Evolutionary conservation across 2,113 vertebrate species (phyloP).

Genomic region (Butastur rufipennis): DNA sequence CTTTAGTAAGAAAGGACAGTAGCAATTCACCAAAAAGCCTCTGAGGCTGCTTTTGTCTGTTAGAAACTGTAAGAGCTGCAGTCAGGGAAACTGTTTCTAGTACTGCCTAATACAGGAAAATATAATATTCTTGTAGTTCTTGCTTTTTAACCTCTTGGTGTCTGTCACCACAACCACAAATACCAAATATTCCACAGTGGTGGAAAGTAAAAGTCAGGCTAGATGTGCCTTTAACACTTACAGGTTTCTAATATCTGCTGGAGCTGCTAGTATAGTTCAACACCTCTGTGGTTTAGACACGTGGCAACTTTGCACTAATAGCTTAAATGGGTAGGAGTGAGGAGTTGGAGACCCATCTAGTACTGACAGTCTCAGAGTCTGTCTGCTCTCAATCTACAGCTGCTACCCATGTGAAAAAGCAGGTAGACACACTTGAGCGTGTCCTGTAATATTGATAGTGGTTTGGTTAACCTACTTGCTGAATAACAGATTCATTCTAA

Average conservation of each 20-base stretch:
- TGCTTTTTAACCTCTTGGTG: neutral
- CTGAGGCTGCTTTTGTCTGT: neutral
- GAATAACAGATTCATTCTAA: neutral
- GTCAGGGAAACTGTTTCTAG: neutral
- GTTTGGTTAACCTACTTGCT: slow-evolving; percentile 24
- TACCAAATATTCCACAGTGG: neutral
- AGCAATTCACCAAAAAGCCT: neutral
- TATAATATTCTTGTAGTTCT: neutral
- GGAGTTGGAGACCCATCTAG: neutral
- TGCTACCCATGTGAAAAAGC: neutral
- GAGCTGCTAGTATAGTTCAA: neutral
- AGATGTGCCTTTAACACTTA: neutral
- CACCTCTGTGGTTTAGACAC: neutral
- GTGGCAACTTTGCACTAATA: neutral
- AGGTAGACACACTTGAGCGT: neutral
- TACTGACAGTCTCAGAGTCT: neutral
- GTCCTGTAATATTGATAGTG: neutral
- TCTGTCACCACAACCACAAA: neutral
- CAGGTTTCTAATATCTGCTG: neutral
- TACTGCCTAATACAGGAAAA: neutral
- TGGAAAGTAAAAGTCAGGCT: neutral
- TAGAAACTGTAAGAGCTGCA: neutral
- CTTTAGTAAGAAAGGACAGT: neutral
- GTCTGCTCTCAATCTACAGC: neutral
- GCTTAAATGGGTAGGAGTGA: neutral